These are phyloP conservation scores for Alviniconcha strummeri DNA, from an alignment of 2,888 invertebrate genomes.

Conservation along the genomic window DNA sequence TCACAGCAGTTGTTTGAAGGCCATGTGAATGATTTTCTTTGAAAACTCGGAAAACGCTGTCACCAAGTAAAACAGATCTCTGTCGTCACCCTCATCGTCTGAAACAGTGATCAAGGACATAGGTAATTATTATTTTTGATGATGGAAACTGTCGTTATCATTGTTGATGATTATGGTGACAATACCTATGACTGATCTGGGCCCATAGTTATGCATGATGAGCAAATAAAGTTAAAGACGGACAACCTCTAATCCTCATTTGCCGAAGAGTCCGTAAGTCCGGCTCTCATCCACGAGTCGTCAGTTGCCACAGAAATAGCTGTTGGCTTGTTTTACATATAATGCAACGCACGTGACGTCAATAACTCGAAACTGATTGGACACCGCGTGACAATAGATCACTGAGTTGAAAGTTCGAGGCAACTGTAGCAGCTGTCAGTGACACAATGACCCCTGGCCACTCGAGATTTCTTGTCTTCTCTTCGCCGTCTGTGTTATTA, in stretches of 20 bases:
- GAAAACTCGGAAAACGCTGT: constrained; percentile 67
- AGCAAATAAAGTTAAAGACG: not conserved
- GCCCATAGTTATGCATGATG: not conserved
- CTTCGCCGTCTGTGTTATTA: no score
- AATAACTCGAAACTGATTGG: no score
- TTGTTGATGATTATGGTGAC: not conserved
- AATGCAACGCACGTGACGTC: no score
- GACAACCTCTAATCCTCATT: not conserved
- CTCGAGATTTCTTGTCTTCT: no score
- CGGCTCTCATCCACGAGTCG: no score
- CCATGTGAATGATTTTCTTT: constrained; percentile 62
- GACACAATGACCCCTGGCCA: no score
- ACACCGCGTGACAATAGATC: no score
- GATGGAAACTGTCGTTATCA: not conserved
- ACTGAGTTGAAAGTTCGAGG: no score
- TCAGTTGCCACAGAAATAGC: no score
- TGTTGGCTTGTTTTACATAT: no score
- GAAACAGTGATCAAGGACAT: constrained; percentile 13
- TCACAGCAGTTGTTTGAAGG: constrained; percentile 55
- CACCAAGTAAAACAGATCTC: constrained; percentile 67
- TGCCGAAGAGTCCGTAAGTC: not conserved
- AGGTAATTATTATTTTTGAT: not conserved
- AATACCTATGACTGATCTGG: not conserved
- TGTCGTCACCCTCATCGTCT: constrained; percentile 61
- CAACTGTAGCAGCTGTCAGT: no score